Base-by-base conservation (phyloP, 2,888 invertebrate species). In the Pollenia griseotomentosa region DNA sequence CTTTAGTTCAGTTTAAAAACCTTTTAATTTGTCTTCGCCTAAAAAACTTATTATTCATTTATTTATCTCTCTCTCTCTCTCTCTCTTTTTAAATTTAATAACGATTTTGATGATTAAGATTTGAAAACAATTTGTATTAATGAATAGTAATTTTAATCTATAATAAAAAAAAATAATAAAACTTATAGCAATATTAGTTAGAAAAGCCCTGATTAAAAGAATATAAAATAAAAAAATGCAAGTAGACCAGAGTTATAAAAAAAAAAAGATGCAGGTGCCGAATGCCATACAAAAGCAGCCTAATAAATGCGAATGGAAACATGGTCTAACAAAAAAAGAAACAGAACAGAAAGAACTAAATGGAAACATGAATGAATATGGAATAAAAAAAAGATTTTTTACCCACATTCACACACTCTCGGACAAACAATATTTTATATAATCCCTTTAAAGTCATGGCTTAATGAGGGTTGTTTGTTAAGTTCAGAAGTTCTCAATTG, bases 61-160 rank as follows among this genome's bases (percentile, higher is more conserved):
- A 16, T 16, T 2, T 42, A 2, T 11, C 6, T 7, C 42, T 16
- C 6, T 63, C 7, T 6, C 44, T 48, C 66, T 2, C 5, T 9
- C 9, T 19, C 14, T 53, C 16, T 46, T 16, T 2, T 53, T 82
- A 23, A 66, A 48, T 61, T 71, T 73, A 75, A 80, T 71, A 77
- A 81, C 40, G 19, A 66, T 81, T n/a, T 73, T 51, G 9, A 57
- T 73, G 55, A 73, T 78, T 78, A 74, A 59, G 55, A 78, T 82
- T 82, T 73, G 19, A 83, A 75, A 83, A 57, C 55, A 86, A 83
- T 86, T 80, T 75, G 77, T 77, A 73, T 59, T 71, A 81, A 51
- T 83, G 71, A 86, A 80, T 83, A 83, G 68, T 68, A 71, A 71
- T 83, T 77, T 79, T 65, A 83, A 57, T 83, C 79, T n/a, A 83